Conservation (phyloP, 1,140 invertebrate species). For the Euura lappo region DNA sequence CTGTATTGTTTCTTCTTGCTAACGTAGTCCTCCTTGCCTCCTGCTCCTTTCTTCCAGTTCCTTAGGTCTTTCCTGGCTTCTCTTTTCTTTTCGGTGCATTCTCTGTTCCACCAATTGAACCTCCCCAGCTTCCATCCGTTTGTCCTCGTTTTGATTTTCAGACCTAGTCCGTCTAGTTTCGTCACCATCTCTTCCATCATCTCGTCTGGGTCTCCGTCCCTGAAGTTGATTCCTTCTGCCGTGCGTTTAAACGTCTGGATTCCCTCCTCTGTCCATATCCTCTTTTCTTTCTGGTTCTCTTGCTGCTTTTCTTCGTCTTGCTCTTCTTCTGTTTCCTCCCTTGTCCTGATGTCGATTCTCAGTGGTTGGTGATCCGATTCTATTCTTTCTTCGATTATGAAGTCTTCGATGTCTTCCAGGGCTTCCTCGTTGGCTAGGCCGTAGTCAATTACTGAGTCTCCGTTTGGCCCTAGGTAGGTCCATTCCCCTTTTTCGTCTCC, state of each 20-base stretch:
- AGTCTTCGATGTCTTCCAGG: neutral
- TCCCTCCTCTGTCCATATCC: neutral
- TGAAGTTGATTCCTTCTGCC: neutral
- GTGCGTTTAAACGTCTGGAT: neutral
- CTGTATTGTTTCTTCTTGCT: neutral
- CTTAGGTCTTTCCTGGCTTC: neutral
- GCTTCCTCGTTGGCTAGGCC: neutral
- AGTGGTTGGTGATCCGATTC: neutral
- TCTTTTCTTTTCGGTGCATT: neutral
- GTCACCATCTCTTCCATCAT: neutral
- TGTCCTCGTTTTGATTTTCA: neutral
- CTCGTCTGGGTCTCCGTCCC: neutral
- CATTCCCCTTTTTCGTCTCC: too few species aligned
- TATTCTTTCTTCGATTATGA: neutral
- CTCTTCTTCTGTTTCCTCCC: neutral
- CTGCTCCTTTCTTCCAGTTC: neutral
- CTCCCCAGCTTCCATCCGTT: neutral
- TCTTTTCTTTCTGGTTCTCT: neutral
- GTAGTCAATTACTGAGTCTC: neutral
- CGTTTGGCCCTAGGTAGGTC: too few species aligned
- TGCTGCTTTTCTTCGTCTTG: neutral
- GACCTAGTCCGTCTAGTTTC: neutral
- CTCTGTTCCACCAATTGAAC: neutral
- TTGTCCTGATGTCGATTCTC: neutral
- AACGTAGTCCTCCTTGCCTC: neutral